phyloP scores from a whole-genome alignment of 2,797 vertebrate genomes.

The Dallia pectoralis region DNA sequence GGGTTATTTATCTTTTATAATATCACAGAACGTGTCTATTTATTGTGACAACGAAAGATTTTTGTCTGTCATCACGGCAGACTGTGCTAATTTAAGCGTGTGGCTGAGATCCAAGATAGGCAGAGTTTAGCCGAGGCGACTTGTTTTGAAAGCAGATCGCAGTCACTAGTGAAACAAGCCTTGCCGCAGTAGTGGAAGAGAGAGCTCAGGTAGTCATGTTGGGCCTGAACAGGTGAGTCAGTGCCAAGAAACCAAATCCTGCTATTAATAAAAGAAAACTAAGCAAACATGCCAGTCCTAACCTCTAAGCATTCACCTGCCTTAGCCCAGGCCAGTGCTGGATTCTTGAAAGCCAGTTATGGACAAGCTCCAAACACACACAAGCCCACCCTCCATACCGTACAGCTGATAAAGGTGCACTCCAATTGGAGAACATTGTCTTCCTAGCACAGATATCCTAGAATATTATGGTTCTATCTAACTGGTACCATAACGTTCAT shows the following conservation, averaged over 20 bases:
- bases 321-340: conserved; percentile 7
- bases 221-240: not conserved
- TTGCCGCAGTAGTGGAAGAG: conserved; percentile 38
- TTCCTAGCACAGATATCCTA: not conserved
- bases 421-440: not conserved
- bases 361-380: conserved; percentile 38
- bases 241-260: conserved; percentile 61
- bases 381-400: not conserved
- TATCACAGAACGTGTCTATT: not conserved
- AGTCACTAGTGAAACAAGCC: conserved; percentile 38
- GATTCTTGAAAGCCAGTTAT: conserved; percentile 39
- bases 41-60: not conserved
- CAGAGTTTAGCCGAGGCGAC: conserved; percentile 7
- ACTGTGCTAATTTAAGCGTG: conserved; percentile 9
- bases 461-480: not conserved
- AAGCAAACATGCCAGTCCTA: conserved; percentile 52
- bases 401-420: not conserved
- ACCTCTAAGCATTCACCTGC: conserved; percentile 31
- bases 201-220: conserved; percentile 48
- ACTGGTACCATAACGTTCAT: not conserved
- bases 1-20: not conserved
- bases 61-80: conserved; percentile 14
- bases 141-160: conserved; percentile 11
- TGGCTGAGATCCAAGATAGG: conserved; percentile 8
- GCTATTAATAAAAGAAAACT: conserved; percentile 70